phyloP scores from a whole-genome alignment of 2,113 vertebrate species.

The Pituophis catenifer region DNA sequence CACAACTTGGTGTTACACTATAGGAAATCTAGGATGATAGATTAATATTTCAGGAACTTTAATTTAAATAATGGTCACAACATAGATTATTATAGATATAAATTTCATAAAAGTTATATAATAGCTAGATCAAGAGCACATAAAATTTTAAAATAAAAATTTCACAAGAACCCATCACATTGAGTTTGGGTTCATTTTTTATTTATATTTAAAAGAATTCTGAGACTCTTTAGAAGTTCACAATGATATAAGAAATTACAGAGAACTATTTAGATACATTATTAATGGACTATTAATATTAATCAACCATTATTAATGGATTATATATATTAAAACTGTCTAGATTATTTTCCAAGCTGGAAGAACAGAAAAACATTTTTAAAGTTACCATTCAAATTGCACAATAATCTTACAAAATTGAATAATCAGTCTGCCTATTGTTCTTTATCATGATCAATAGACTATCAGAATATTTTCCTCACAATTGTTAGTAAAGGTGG shows the following conservation, averaged over 20 bases:
- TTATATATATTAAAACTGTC: not conserved
- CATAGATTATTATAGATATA: not conserved
- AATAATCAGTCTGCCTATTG: not conserved
- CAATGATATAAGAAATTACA: not conserved
- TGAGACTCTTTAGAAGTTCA: not conserved
- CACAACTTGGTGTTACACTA: not conserved
- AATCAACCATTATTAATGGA: not conserved
- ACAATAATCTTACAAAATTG: not conserved
- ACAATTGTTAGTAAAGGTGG: not conserved
- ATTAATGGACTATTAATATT: not conserved
- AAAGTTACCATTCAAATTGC: not conserved
- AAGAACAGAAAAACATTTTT: not conserved
- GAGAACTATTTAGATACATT: not conserved
- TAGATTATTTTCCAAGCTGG: not conserved
- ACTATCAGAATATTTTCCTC: not conserved
- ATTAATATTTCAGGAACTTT: not conserved
- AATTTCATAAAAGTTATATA: not conserved
- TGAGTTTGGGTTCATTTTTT: not conserved
- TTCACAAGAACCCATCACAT: not conserved
- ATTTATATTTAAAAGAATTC: not conserved
- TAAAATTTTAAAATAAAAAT: not conserved
- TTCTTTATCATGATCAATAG: not conserved
- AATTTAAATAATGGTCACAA: not conserved
- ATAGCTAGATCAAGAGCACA: not conserved
- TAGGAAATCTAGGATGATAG: not conserved